phyloP scores from a whole-genome alignment of 2,888 invertebrate genomes.

The Herminia tarsipennalis region DNA sequence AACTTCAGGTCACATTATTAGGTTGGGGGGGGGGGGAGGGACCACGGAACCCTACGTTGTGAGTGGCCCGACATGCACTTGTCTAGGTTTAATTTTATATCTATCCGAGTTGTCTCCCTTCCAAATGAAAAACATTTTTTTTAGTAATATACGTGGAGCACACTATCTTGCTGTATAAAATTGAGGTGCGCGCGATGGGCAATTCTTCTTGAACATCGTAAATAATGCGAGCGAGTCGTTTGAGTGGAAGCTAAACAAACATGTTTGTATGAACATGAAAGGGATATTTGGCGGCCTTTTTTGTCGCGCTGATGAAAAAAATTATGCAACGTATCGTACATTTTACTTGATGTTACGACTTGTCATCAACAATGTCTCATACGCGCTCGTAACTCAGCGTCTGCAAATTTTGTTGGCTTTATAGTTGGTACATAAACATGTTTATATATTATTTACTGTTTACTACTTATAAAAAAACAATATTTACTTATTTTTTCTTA shows the following conservation, averaged over 20 bases:
- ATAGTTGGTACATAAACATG: constrained; percentile 7
- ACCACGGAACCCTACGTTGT: no score
- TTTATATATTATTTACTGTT: no score
- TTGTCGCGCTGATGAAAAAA: constrained; percentile 37
- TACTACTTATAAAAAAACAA: no score
- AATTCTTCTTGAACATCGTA: constrained; percentile 30
- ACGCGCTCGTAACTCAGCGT: constrained; percentile 4
- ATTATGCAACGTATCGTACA: constrained; percentile 24
- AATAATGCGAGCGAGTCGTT: constrained; percentile 30
- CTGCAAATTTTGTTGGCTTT: constrained; percentile 14
- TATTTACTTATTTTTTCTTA: no score
- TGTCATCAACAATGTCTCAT: constrained; percentile 21
- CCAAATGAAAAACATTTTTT: constrained; percentile 28
- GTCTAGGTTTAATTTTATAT: no score
- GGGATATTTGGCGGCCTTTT: constrained; percentile 32
- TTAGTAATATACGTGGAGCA: constrained; percentile 15
- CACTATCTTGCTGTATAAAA: constrained; percentile 18
- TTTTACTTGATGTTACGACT: constrained; percentile 27
- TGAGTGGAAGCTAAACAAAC: constrained; percentile 33
- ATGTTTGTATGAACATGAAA: constrained; percentile 38
- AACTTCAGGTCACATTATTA: no score
- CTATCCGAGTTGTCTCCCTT: no score
- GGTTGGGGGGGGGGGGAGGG: no score
- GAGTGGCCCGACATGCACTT: no score
- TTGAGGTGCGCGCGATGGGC: constrained; percentile 21